Base-by-base conservation (phyloP, 2,888 invertebrate genomes). In the Dyspetes luteomarginatus region DNA sequence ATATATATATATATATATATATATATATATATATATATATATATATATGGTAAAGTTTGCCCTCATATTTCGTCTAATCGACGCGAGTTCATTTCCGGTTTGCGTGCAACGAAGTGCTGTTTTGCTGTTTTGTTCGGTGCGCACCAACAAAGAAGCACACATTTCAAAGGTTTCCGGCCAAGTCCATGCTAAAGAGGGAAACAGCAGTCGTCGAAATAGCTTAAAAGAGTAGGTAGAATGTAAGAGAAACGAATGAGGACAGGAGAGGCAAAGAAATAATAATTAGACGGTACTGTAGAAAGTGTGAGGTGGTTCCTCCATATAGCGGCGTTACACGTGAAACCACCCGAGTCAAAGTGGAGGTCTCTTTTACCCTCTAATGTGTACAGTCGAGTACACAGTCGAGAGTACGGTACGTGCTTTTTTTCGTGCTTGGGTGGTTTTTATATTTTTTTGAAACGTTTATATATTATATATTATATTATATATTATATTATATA, bases 41-140 rank as follows among this genome's bases (percentile, higher is more conserved):
- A 28, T 28, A 4, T 5, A 3, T 28, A 4, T 28, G 3, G 36
- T 12, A 5, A 36, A 36, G 36, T 36, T 36, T 12, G 28, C 56
- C 56, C 69, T 48, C 71, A 60, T 58, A 50, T 72, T 60, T 60
- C 48, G 60, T 50, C 52, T 50, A 72, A 72, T 62, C 72, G 72
- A 55, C 50, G 36, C 19, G 52, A 52, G 62, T 72, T 52, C 72
- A 52, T 72, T 62, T 72, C 60, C 72, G 72, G 71, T 58, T 60
- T 48, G 55, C 56, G 43, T 43, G 43, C 9, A 0, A 17, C 9
- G 1, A 24, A 19, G 30, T 9, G 12, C 2, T 19, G 19, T 50
- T 56, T 56, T 28, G 15, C 15, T 56, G 12, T 28, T 56, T 28
- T n/a, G n/a, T n/a, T 58, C 15, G 15, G 9, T 17, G 17, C 4